Percentiles rank a stretch among this genome's conserved stretches.
These are phyloP conservation scores for Rhysida immarginata DNA, from an alignment of 1,140 invertebrate species.

Conservation along the genomic window DNA sequence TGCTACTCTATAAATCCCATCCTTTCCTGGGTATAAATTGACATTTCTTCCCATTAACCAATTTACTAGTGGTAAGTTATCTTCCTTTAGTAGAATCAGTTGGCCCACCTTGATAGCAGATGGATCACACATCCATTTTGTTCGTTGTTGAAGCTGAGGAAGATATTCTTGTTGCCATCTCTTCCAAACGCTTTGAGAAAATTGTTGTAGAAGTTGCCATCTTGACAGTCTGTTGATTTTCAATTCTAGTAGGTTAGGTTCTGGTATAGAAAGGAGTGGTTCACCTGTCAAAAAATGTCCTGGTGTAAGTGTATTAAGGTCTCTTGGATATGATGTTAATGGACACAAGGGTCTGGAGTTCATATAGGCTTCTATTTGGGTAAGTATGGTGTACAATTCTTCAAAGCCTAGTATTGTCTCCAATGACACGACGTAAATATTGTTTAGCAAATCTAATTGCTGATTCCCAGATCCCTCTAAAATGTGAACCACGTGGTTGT, in stretches of 20 bases:
- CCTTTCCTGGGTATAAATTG: neutral
- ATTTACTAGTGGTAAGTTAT: neutral
- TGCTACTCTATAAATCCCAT: neutral
- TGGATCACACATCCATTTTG: neutral
- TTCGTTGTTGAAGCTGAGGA: neutral
- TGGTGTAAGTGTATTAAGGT: conserved; percentile 19
- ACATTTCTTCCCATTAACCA: neutral
- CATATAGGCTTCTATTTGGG: conserved; percentile 18
- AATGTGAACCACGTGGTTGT: conserved; percentile 23
- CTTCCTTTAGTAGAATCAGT: neutral
- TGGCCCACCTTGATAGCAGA: neutral
- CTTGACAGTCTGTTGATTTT: neutral
- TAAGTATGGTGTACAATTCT: conserved; percentile 13
- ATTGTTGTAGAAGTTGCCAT: neutral
- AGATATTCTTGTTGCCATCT: conserved; percentile 13
- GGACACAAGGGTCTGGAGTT: conserved; percentile 24
- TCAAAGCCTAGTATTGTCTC: neutral
- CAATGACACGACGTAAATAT: conserved; percentile 13
- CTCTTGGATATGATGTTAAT: conserved; percentile 18
- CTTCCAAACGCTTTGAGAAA: conserved; percentile 16
- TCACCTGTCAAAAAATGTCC: conserved; percentile 18
- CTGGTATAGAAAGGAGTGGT: conserved; percentile 1
- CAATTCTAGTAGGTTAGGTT: neutral
- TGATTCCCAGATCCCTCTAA: conserved; percentile 27
- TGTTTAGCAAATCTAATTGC: conserved; percentile 23